These are phyloP conservation scores for Enteromius afrohamiltoni DNA, from an alignment of 2,797 vertebrate genomes.

Conservation along the genomic window DNA sequence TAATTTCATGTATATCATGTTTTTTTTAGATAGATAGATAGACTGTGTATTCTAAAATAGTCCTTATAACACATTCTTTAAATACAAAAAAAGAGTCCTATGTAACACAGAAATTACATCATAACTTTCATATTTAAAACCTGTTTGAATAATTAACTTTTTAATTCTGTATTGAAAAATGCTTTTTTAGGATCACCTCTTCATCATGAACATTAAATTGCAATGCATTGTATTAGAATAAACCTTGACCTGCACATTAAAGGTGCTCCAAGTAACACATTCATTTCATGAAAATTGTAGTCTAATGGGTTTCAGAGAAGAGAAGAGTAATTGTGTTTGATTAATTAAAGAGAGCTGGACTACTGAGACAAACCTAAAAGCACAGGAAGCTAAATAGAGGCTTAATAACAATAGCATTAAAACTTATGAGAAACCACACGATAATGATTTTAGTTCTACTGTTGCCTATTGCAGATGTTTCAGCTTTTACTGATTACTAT, in stretches of 20 bases:
- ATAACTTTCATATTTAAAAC: neutral
- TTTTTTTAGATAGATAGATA: neutral
- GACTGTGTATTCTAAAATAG: neutral
- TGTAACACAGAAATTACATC: neutral
- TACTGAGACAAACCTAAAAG: conserved; percentile 21
- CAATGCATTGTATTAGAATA: neutral
- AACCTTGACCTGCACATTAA: neutral
- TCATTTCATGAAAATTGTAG: neutral
- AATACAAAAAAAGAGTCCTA: neutral
- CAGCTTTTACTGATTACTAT: neutral
- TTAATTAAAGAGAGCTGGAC: conserved; percentile 6
- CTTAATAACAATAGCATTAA: conserved; percentile 42
- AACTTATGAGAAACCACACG: conserved; percentile 56
- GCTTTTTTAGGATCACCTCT: neutral
- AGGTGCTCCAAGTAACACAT: neutral
- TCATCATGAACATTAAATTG: neutral
- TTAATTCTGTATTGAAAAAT: neutral
- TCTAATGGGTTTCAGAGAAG: neutral
- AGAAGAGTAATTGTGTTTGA: conserved; percentile 20
- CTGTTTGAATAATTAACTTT: neutral
- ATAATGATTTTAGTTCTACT: neutral
- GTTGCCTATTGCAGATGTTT: neutral
- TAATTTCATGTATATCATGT: too few relatives aligned
- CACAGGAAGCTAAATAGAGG: conserved; percentile 55
- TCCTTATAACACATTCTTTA: neutral